A percentile compares a stretch with the other conserved stretches of the same genome.
Conservation (phyloP, 2,113 vertebrate genomes). For the Melanocharis versteri region DNA sequence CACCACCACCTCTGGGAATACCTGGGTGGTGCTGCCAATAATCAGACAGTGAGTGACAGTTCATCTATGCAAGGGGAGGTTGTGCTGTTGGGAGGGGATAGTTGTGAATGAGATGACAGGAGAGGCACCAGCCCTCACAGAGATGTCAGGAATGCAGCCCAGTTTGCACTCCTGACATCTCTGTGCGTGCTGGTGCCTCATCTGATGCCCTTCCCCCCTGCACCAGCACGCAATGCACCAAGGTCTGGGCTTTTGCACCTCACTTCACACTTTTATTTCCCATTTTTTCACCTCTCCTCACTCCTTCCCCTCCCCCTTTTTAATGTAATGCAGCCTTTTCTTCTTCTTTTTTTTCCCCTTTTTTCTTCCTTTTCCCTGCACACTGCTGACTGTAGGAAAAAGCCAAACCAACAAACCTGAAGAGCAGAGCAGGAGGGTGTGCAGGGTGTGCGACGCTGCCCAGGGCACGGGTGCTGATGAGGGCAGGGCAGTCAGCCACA, state of each 20-base stretch:
- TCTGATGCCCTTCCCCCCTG: background rate
- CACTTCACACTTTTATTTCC: background rate
- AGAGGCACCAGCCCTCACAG: background rate
- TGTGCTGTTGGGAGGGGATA: accelerated
- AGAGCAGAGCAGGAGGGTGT: background rate
- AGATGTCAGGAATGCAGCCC: background rate
- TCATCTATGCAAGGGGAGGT: background rate
- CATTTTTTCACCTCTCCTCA: background rate
- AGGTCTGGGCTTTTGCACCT: background rate
- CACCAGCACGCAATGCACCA: accelerated
- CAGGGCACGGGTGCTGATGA: background rate
- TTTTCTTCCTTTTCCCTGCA: background rate
- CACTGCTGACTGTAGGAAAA: background rate
- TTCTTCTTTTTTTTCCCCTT: too few relatives aligned
- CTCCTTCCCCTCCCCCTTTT: background rate
- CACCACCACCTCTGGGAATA: background rate
- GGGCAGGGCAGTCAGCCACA: background rate
- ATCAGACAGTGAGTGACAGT: accelerated
- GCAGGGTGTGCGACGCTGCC: background rate
- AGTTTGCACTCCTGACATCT: background rate
- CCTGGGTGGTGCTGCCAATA: background rate
- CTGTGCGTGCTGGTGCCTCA: accelerated
- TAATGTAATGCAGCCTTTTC: background rate
- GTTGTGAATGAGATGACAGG: background rate
- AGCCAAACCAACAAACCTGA: background rate